Evolutionary conservation across 2,113 vertebrate species (phyloP).

Genomic region (Bufo gargarizans): DNA sequence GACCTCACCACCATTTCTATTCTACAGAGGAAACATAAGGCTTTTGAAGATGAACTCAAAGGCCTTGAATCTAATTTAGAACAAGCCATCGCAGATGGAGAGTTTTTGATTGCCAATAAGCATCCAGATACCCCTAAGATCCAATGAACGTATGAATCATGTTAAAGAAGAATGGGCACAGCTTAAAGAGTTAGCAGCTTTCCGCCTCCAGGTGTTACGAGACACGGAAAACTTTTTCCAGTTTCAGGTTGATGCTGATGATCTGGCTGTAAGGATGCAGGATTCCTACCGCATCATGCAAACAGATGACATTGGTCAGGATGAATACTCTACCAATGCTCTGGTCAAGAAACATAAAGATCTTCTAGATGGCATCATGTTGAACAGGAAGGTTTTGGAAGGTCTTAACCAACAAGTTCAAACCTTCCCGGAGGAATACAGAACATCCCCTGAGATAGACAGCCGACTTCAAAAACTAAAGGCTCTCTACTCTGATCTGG

Average conservation of each 20-base stretch:
- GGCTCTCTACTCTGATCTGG: conserved; percentile 82
- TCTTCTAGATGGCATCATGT: conserved; percentile 80
- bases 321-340: conserved; percentile 86
- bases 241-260: conserved; percentile 91
- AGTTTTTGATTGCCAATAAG: conserved; percentile 75
- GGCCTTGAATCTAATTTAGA: conserved; percentile 78
- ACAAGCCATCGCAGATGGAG: conserved; percentile 76
- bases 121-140: conserved; percentile 79
- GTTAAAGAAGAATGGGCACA: conserved; percentile 84
- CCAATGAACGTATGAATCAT: conserved; percentile 71
- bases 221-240: conserved; percentile 91
- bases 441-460: conserved; percentile 84
- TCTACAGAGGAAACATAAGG: conserved; percentile 88
- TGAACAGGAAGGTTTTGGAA: conserved; percentile 78
- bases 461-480: conserved; percentile 78
- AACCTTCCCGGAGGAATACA: conserved; percentile 83
- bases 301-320: conserved; percentile 83
- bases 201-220: conserved; percentile 84
- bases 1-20: conserved; percentile 89
- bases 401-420: conserved; percentile 80
- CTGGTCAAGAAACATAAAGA: conserved; percentile 83
- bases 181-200: conserved; percentile 87
- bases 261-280: conserved; percentile 84
- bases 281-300: conserved; percentile 81
- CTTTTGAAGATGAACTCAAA: conserved; percentile 89